Conservation (phyloP, 2,797 vertebrate genomes). For the Peromyscus attwateri region DNA sequence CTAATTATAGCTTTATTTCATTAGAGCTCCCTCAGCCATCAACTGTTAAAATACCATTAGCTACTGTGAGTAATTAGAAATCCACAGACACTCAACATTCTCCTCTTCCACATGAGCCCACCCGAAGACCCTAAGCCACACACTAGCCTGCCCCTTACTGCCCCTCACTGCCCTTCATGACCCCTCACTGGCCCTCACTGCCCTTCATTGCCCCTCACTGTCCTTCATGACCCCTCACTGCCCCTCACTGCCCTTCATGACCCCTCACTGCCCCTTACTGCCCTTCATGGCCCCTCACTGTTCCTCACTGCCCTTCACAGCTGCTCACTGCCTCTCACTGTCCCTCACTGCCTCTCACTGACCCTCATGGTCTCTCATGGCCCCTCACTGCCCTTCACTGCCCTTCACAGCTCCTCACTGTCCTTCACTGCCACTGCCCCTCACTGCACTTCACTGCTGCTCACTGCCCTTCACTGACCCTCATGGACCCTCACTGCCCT, state of each 20-base stretch:
- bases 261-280: too few species aligned
- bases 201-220: fast-evolving
- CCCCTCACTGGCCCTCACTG: too few species aligned
- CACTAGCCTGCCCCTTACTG: not conserved
- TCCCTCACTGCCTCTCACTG: fast-evolving
- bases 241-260: too few species aligned
- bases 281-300: fast-evolving
- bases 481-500: too few species aligned
- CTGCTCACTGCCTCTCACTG: not conserved
- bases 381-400: not conserved
- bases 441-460: too few species aligned
- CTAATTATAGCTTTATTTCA: not conserved
- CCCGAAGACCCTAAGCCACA: not conserved
- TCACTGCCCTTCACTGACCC: too few species aligned
- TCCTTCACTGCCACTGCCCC: too few species aligned
- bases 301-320: too few species aligned
- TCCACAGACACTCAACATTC: not conserved
- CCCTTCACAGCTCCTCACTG: not conserved
- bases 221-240: not conserved
- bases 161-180: not conserved
- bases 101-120: not conserved
- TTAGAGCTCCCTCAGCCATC: not conserved
- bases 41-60: not conserved
- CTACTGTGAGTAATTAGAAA: not conserved
- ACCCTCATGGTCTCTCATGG: too few species aligned